Evolutionary conservation across 2,888 invertebrate genomes (phyloP), one percentile per base, ranked within the genome.

Genomic region (Bugula neritina): DNA sequence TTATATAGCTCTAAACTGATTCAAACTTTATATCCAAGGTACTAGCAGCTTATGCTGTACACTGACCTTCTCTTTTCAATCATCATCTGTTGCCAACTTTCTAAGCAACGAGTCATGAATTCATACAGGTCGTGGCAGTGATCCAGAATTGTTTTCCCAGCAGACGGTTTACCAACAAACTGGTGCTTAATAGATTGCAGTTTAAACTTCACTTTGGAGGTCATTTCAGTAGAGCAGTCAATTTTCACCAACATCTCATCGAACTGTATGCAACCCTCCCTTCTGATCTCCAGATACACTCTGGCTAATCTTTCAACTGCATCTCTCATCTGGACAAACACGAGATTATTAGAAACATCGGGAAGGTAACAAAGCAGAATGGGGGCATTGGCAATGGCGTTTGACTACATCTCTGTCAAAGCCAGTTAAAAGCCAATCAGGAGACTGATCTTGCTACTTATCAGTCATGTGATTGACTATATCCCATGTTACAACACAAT

Each of bases 231-330:
- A 27, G 27, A 31, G 31, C 80, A 80, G 57, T 75, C 73, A 63
- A 79, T 77, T 25, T 73, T 75, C 10, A 77, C 76, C n/a, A 73
- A 76, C 79, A 78, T 80, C 70, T 77, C 73, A 35, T 77, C 76
- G 73, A 80, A 80, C 34, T 80, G 73, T 29, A 79, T 77, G 75
- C 79, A 78, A n/a, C 81, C 81, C 71, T 77, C 78, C 23, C 73
- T 69, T 29, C 77, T 76, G 3, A 81, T 74, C 55, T 78, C 76
- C 2, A 77, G 73, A 75, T 77, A 80, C 1, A 77, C 76, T 72
- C 74, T 76, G 13, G 77, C 76, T n/a, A 81, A 74, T 10, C 79
- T 71, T 1, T 76, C 77, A 3, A 80, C 73, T 31, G 78, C 77
- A 75, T 80, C 80, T 73, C 79, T 77, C 57, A 78, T 74, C 80